Conservation (phyloP, 1,140 invertebrate species). For the Plectus sambesii region DNA sequence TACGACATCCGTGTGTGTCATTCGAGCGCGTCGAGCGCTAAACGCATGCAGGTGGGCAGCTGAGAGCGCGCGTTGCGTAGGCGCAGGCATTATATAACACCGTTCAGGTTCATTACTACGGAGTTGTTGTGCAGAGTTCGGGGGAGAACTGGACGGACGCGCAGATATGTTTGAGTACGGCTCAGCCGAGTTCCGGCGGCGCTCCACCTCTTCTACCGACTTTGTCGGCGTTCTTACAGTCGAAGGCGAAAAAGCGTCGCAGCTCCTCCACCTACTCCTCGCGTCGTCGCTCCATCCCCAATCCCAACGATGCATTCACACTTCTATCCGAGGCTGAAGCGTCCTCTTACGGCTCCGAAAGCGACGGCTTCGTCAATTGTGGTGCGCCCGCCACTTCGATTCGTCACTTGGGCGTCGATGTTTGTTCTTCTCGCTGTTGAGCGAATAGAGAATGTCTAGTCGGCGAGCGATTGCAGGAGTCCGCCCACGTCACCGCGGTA, state of each 20-base stretch:
- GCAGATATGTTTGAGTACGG: constrained; percentile 47
- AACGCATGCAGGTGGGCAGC: too few relatives aligned
- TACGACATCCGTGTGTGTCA: constrained; percentile 46
- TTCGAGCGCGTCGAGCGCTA: too few relatives aligned
- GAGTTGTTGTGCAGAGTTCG: constrained; percentile 48
- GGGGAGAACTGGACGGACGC: constrained; percentile 50
- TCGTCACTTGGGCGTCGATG: too few relatives aligned
- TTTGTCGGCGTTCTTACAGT: constrained; percentile 31
- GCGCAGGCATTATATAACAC: constrained; percentile 1
- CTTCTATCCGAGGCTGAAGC: too few relatives aligned
- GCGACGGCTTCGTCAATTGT: too few relatives aligned
- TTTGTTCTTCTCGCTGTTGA: background rate
- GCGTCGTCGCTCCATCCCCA: too few relatives aligned
- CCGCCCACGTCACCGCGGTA: background rate
- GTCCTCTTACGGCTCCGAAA: too few relatives aligned
- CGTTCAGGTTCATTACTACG: constrained; percentile 48
- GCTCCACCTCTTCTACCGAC: constrained; percentile 43
- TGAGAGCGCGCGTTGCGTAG: too few relatives aligned
- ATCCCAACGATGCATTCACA: too few relatives aligned
- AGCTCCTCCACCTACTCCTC: constrained; percentile 8
- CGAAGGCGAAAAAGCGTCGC: constrained; percentile 17
- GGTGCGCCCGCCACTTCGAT: too few relatives aligned
- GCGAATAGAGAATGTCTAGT: background rate
- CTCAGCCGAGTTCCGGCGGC: constrained; percentile 47
- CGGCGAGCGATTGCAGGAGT: constrained; percentile 7